phyloP scores from a whole-genome alignment of 2,888 invertebrate species.

The Bimastos eiseni region DNA sequence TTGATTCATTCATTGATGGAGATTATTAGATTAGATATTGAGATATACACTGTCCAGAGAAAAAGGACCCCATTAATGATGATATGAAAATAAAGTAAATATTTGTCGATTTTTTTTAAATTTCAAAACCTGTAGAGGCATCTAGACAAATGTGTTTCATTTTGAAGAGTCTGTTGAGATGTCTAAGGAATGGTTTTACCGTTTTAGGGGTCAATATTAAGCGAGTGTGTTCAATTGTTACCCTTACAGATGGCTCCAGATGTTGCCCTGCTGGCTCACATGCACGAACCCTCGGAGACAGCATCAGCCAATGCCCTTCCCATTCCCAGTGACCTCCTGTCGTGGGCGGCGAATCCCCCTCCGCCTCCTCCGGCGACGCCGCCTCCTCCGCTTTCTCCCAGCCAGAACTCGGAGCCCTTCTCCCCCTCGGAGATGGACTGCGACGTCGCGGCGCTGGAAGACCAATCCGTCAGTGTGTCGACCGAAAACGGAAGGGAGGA shows the following conservation, averaged over 20 bases:
- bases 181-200: neutral
- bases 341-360: slow-evolving; percentile 26
- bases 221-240: neutral
- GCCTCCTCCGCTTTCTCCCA: slow-evolving; percentile 42
- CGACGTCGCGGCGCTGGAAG: neutral
- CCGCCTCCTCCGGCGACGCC: slow-evolving; percentile 30
- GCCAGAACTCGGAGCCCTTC: slow-evolving; percentile 21
- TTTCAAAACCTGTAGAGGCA: too few species aligned
- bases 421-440: neutral
- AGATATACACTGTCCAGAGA: too few species aligned
- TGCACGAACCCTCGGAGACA: neutral
- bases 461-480: neutral
- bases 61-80: too few species aligned
- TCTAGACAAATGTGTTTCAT: too few species aligned
- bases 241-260: neutral
- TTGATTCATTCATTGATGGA: too few species aligned
- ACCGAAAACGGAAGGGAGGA: neutral
- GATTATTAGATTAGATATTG: too few species aligned
- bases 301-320: neutral
- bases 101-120: too few species aligned
- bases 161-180: neutral
- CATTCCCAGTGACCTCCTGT: slow-evolving; percentile 25
- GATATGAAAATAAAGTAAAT: too few species aligned
- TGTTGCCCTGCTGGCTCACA: neutral
- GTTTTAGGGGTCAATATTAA: neutral